Percentiles rank a stretch among this genome's conserved stretches.
Conservation (phyloP, 2,888 invertebrate genomes). For the Callimorpha dominula region DNA sequence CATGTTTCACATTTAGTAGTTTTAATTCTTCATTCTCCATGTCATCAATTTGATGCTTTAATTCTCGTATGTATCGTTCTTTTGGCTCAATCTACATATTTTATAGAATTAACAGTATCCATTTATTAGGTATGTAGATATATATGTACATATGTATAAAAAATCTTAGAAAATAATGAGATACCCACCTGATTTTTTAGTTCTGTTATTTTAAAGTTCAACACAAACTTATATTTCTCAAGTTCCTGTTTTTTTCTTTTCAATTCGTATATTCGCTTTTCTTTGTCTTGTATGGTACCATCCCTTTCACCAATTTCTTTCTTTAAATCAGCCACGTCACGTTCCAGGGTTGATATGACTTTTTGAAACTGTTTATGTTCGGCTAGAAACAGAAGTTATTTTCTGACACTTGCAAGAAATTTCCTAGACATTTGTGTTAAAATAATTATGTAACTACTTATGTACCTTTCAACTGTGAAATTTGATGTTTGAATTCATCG, state of each 20-base stretch:
- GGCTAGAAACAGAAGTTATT: slow-evolving; percentile 62
- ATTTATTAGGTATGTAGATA: neutral
- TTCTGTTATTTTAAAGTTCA: slow-evolving; percentile 96
- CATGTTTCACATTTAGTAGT: slow-evolving; percentile 83
- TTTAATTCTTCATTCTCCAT: slow-evolving; percentile 94
- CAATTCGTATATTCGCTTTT: slow-evolving; percentile 93
- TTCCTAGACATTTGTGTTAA: neutral
- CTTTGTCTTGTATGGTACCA: slow-evolving; percentile 93
- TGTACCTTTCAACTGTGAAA: slow-evolving; percentile 85
- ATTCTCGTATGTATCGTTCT: slow-evolving; percentile 92
- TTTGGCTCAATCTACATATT: slow-evolving; percentile 92
- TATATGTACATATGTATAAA: neutral
- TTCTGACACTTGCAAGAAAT: neutral
- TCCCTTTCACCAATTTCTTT: slow-evolving; percentile 95
- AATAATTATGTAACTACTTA: neutral
- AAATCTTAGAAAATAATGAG: neutral
- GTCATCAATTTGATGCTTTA: slow-evolving; percentile 92
- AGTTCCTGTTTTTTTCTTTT: slow-evolving; percentile 95
- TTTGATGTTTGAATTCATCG: slow-evolving; percentile 89
- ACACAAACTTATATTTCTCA: slow-evolving; percentile 96
- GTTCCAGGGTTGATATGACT: slow-evolving; percentile 90
- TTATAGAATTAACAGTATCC: neutral
- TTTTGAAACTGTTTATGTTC: slow-evolving; percentile 91
- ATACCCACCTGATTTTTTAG: slow-evolving; percentile 89
- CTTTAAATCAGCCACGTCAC: slow-evolving; percentile 92